Evolutionary conservation across 2,888 invertebrate species (phyloP), one percentile per base, ranked within the genome.

Genomic region (Callyntrura guangdongensis): DNA sequence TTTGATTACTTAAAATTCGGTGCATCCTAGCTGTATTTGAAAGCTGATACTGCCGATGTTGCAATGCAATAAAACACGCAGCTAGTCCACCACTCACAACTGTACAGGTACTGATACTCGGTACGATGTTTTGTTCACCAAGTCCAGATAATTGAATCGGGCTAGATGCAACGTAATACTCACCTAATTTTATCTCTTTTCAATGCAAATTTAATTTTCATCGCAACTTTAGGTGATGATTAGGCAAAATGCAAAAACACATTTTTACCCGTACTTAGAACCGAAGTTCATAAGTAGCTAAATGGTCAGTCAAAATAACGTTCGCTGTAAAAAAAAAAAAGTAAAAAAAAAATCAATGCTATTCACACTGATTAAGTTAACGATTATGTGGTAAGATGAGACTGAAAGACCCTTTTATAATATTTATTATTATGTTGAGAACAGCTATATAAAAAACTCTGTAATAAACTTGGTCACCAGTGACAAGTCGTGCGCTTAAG

Each of bases 101-200:
- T 17, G n/a, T 17, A n/a, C n/a, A n/a, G n/a, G n/a, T 59, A 17
- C 59, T 6, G 59, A 36, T 59, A 17, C 59, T 6, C n/a, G 6
- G 36, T 36, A 36, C 36, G 36, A 6, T 36, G 2, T 25, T 22
- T 25, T 9, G 22, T 5, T 11, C 22, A 25, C 9, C 25, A 53
- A 53, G 11, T 22, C 8, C 22, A 64, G 64, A 25, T 81, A 81
- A 67, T 83, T 67, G 67, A 83, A 83, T 83, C 67, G 49, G 20
- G 20, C 61, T 36, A 11, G 9, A 22, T 64, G 64, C 64, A 64
- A 11, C n/a, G 9, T 25, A 64, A 64, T 64, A 82, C 53, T 77
- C 47, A 77, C 61, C 61, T 61, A 64, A 83, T 67, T 83, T 83
- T 83, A 67, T 83, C 47, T 20, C 4, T 67, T 83, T 67, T 67